Evolutionary conservation across 2,113 vertebrate species (phyloP).

Genomic region (Nothobranchius furzeri): DNA sequence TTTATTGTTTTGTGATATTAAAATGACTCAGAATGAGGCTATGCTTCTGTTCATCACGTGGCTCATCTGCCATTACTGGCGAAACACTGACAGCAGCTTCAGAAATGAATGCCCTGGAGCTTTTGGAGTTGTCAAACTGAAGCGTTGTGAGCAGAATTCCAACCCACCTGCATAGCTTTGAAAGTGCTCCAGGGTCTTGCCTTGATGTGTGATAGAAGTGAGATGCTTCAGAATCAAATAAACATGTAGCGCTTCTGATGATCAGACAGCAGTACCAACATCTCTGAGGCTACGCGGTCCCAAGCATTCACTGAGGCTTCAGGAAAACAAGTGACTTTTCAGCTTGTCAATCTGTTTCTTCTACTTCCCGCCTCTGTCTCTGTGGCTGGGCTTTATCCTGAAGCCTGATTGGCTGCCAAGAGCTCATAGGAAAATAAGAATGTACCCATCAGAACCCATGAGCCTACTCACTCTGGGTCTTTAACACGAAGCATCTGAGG

Average conservation of each 20-base stretch:
- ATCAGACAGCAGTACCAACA: constrained; percentile 47
- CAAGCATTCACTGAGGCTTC: constrained; percentile 27
- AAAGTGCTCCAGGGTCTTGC: constrained; percentile 48
- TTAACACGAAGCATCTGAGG: constrained; percentile 64
- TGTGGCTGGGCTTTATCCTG: constrained; percentile 41
- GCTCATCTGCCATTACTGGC: constrained; percentile 42
- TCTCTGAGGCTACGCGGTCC: constrained; percentile 40
- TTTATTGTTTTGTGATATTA: constrained; percentile 38
- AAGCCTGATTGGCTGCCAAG: constrained; percentile 63
- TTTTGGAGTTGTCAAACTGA: constrained; percentile 60
- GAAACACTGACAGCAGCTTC: constrained; percentile 55
- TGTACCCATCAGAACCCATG: constrained; percentile 55
- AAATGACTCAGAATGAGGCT: constrained; percentile 50
- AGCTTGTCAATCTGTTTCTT: constrained; percentile 57
- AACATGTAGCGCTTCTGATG: constrained; percentile 42
- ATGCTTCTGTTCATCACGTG: constrained; percentile 49
- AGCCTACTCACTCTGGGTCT: constrained; percentile 57
- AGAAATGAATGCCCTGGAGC: constrained; percentile 57
- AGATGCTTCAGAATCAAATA: constrained; percentile 38
- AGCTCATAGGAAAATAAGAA: constrained; percentile 63
- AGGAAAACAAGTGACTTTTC: constrained; percentile 45
- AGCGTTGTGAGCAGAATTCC: constrained; percentile 39
- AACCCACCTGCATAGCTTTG: constrained; percentile 55
- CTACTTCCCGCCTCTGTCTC: constrained; percentile 53
- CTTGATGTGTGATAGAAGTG: constrained; percentile 57